Conservation (phyloP, 2,113 vertebrate genomes). For the Ginglymostoma cirratum region DNA sequence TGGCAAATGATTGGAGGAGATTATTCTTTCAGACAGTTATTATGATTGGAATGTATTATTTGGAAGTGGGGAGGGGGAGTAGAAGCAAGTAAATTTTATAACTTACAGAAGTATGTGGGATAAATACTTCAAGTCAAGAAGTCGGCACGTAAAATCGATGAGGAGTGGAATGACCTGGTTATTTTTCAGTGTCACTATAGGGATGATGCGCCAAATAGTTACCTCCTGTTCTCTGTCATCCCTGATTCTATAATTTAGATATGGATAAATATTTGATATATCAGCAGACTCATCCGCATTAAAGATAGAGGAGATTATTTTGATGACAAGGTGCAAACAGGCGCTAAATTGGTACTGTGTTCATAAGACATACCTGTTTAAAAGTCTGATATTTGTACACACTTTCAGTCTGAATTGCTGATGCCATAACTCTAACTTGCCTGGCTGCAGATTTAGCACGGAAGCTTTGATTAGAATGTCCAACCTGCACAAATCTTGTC, state of each 20-base stretch:
- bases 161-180: neutral
- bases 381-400: neutral
- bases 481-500: neutral
- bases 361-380: neutral
- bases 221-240: neutral
- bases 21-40: neutral
- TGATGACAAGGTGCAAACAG: neutral
- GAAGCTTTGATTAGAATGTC: too few relatives aligned
- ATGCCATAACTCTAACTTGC: too few relatives aligned
- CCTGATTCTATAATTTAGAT: neutral
- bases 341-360: neutral
- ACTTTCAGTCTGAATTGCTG: too few relatives aligned
- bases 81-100: neutral
- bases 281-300: neutral
- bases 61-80: neutral
- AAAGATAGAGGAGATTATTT: neutral
- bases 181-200: neutral
- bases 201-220: neutral
- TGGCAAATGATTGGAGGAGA: neutral
- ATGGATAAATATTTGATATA: neutral
- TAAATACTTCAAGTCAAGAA: neutral
- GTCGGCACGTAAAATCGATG: neutral
- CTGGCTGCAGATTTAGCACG: too few relatives aligned
- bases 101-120: neutral
- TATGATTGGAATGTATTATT: neutral